phyloP scores from a whole-genome alignment of 2,797 vertebrate genomes.

The Pampus argenteus region DNA sequence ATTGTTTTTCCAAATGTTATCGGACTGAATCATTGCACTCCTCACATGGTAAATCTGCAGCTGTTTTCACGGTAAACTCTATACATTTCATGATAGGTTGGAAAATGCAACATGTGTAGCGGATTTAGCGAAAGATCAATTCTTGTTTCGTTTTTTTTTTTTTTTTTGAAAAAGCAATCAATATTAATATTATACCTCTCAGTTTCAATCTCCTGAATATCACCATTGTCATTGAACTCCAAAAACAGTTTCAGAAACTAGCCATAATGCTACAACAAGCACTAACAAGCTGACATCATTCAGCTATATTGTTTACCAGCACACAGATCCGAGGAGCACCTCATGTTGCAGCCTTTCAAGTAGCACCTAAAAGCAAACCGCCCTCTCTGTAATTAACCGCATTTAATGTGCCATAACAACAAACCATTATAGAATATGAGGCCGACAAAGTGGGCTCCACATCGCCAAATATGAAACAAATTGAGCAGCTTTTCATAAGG shows the following conservation, averaged over 20 bases:
- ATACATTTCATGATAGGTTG: not conserved
- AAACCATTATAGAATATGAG: slow-evolving; percentile 48
- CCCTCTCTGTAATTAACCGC: slow-evolving; percentile 44
- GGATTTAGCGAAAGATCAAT: not conserved
- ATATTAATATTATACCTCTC: not conserved
- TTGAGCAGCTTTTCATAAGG: slow-evolving; percentile 58
- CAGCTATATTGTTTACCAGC: not conserved
- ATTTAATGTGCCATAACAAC: slow-evolving; percentile 54
- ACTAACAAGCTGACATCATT: slow-evolving; percentile 1
- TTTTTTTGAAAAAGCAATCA: not conserved
- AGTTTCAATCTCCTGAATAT: not conserved
- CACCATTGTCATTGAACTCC: not conserved
- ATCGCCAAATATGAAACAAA: slow-evolving; percentile 57
- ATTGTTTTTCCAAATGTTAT: too few relatives aligned
- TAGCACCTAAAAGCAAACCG: slow-evolving; percentile 5
- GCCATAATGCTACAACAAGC: not conserved
- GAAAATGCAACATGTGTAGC: not conserved
- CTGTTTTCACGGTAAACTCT: too few relatives aligned
- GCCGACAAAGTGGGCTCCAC: slow-evolving; percentile 29
- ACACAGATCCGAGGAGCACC: slow-evolving; percentile 13
- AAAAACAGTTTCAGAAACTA: not conserved
- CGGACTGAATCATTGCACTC: too few relatives aligned
- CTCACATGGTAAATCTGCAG: too few relatives aligned
- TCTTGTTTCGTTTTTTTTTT: too few relatives aligned
- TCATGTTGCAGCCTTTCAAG: slow-evolving; percentile 17